A percentile compares a stretch with the other conserved stretches of the same genome.
Conservation (phyloP, 1,140 invertebrate species). For the Ostrea denselamellosa region DNA sequence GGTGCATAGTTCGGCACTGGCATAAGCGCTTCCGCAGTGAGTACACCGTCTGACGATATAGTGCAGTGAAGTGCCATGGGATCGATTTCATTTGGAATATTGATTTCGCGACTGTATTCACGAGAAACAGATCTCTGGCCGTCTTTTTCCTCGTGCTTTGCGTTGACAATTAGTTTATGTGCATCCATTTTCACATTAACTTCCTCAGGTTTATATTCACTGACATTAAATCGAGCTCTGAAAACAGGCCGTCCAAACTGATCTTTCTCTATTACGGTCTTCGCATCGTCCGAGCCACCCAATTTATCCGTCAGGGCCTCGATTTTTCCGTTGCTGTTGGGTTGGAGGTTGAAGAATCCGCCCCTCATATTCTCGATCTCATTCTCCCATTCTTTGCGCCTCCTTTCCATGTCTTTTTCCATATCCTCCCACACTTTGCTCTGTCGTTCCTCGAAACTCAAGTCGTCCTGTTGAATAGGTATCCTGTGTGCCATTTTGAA, state of each 20-base stretch:
- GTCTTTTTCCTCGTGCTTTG: constrained; percentile 69
- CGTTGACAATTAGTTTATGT: constrained; percentile 70
- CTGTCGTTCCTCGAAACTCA: constrained; percentile 75
- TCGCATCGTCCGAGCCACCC: constrained; percentile 58
- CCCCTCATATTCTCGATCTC: constrained; percentile 77
- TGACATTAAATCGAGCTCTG: constrained; percentile 72
- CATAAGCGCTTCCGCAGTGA: constrained; percentile 74
- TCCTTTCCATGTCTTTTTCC: constrained; percentile 75
- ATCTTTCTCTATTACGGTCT: constrained; percentile 70
- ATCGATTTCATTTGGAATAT: constrained; percentile 75
- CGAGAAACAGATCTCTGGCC: constrained; percentile 69
- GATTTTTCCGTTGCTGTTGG: constrained; percentile 61
- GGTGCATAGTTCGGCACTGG: constrained; percentile 66
- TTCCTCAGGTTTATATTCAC: constrained; percentile 74
- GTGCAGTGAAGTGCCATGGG: constrained; percentile 72
- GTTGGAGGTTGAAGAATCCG: constrained; percentile 76
- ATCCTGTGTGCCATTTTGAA: constrained; percentile 71
- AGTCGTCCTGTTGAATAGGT: constrained; percentile 73
- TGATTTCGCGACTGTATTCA: constrained; percentile 74
- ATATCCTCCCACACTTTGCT: constrained; percentile 76
- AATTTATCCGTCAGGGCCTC: constrained; percentile 62
- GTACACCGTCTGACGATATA: constrained; percentile 74
- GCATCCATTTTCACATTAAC: constrained; percentile 74
- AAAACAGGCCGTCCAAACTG: constrained; percentile 70
- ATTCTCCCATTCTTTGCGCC: constrained; percentile 76